Evolutionary conservation across 2,113 vertebrate genomes (phyloP).

Genomic region (Hypocryptadius cinnamomeus): DNA sequence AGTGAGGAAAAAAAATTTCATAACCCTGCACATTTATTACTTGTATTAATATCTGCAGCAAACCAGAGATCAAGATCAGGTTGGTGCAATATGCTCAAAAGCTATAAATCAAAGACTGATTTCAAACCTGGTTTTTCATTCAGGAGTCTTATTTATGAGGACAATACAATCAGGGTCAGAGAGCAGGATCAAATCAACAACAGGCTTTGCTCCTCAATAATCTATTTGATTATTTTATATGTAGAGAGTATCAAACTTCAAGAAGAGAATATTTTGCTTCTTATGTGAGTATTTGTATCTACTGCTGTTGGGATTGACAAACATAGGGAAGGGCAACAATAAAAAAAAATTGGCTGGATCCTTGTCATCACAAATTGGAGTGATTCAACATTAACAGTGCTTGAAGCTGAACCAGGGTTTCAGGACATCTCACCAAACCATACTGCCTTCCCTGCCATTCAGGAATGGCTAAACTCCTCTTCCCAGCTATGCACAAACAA

Average conservation of each 20-base stretch:
- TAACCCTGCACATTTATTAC: not conserved
- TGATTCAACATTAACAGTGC: not conserved
- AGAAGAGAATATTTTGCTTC: not conserved
- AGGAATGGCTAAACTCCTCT: not conserved
- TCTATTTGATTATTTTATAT: not conserved
- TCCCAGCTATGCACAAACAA: not conserved
- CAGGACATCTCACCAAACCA: not conserved
- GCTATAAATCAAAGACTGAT: not conserved
- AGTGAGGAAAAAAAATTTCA: not conserved
- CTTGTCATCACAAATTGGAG: not conserved
- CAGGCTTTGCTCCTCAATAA: not conserved
- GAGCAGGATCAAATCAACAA: not conserved
- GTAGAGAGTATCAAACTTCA: not conserved
- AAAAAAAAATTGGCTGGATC: not conserved
- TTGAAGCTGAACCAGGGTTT: not conserved
- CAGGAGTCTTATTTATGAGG: not conserved
- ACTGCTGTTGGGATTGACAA: not conserved
- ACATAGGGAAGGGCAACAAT: not conserved
- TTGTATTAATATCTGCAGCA: not conserved
- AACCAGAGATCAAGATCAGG: not conserved
- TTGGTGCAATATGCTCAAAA: not conserved
- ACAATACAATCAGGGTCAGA: not conserved
- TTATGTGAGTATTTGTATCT: not conserved
- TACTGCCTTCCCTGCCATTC: not conserved
- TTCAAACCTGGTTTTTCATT: not conserved